Conservation (phyloP, 2,888 invertebrate species). For the Diogma glabrata region DNA sequence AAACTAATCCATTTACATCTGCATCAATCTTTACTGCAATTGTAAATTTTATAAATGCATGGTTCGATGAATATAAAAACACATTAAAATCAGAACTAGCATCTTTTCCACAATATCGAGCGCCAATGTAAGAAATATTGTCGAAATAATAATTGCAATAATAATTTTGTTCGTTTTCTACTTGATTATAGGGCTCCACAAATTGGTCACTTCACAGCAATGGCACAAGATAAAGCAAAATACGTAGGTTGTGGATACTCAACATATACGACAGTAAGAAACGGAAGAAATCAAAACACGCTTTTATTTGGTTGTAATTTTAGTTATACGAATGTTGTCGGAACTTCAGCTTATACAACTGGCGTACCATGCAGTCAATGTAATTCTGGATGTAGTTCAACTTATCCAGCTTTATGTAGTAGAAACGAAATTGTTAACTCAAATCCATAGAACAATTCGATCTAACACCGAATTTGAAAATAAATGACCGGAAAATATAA, state of each 20-base stretch:
- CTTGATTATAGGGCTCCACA: too few relatives aligned
- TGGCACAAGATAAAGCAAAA: conserved; percentile 11
- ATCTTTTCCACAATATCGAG: too few relatives aligned
- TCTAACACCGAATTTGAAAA: too few relatives aligned
- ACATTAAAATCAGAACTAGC: too few relatives aligned
- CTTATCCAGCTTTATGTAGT: neutral
- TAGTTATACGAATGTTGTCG: conserved; percentile 11
- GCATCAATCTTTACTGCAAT: neutral
- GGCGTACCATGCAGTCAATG: conserved; percentile 12
- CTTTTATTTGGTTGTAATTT: conserved; percentile 14
- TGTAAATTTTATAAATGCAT: neutral
- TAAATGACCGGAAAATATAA: too few relatives aligned
- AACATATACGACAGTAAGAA: neutral
- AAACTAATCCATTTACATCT: neutral
- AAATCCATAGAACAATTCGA: too few relatives aligned
- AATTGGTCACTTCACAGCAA: conserved; percentile 14
- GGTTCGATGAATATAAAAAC: neutral
- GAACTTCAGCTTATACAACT: conserved; percentile 9
- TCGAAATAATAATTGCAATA: neutral
- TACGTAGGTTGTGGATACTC: conserved; percentile 14
- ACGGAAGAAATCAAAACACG: neutral
- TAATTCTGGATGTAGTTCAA: neutral
- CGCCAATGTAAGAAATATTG: neutral
- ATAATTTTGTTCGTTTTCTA: too few relatives aligned
- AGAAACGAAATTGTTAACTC: neutral